Base-by-base conservation (phyloP, 2,113 vertebrate species). In the Gopherus flavomarginatus region DNA sequence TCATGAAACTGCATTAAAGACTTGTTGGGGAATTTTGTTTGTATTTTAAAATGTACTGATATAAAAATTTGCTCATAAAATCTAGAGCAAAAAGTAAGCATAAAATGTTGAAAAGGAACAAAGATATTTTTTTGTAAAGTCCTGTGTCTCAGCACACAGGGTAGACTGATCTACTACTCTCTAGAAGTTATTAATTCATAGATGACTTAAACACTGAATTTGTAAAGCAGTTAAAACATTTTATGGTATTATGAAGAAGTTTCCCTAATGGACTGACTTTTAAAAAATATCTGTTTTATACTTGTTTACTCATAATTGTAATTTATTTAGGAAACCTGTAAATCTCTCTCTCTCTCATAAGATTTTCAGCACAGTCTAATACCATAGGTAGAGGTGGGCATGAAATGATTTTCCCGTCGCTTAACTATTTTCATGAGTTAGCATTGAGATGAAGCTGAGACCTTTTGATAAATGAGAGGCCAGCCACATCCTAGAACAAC, bases 11-110 rank as follows among this genome's bases (percentile, higher is more conserved):
- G 77, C 52, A 88, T 85, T 82, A 89, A 90, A 81, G 35, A 84
- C 52, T 84, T 88, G 88, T 53, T 72, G 86, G 81, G 77, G 42
- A 31, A 9, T 94, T 96, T 79, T 78, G 49, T 94, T 92, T n/a
- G 38, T 29, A 54, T 72, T 77, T 95, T 92, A 95, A 96, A 91
- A 94, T 9, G 0, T 89, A 3, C 87, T 87, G 86, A 22, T 94
- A 65, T 91, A 69, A 92, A 97, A 75, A 44, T 69, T 85, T 92
- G 72, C 87, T 90, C 31, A 85, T 94, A 42, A 88, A 93, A 87
- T 50, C 85, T 96, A 83, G 91, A 90, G 62, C 69, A 95, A 87
- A 86, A 82, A 88, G 87, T 95, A 79, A 72, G 59, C 1, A 50
- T 89, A 44, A 82, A 79, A 87, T 90, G 56, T 90, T 90, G 81